Evolutionary conservation across 2,888 invertebrate genomes (phyloP), one percentile per base, ranked within the genome.

Genomic region (Drosophila atripex): DNA sequence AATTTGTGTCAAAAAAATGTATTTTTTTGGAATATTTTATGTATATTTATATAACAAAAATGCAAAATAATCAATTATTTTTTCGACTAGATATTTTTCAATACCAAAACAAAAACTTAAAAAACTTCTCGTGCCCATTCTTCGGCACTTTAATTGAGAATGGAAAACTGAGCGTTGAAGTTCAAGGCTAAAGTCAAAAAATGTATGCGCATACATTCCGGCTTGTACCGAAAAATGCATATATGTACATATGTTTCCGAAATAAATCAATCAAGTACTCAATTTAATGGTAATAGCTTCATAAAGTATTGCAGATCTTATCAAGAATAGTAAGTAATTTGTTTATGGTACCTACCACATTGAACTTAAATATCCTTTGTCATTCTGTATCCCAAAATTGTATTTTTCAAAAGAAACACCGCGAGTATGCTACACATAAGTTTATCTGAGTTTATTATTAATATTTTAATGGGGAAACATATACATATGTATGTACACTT

Each of bases 401-500:
- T 5, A 23, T 23, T 23, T 4, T 5, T 7, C 16, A 16, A 35
- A 23, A 14, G 32, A 47, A 21, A 32, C 2, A 14, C 16, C n/a
- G 3, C 38, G 9, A 4, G 32, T 65, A 70, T 30, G 50, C 69
- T 69, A 72, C 41, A 72, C 69, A 69, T 69, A 72, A 49, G 66
- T 73, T 64, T 70, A 39, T 54, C 53, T 73, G 70, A 71, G 68
- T 71, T 73, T 71, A 71, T 71, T 71, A 73, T 55, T 73, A 50
- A 51, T 70, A 25, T 46, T 69, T 60, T 70, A 57, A 57, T 70
- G 35, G 57, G 57, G 70, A 65, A 70, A 70, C 70, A 70, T 70
- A 70, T 69, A 70, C 63, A 64, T 64, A 69, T 64, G 30, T 64
- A 86, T 82, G 41, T 88, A 88, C 80, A 86, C 88, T 86, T 88